These are phyloP conservation scores for Notarius quadriscutis DNA, from an alignment of 2,113 vertebrate genomes.

Conservation along the genomic window DNA sequence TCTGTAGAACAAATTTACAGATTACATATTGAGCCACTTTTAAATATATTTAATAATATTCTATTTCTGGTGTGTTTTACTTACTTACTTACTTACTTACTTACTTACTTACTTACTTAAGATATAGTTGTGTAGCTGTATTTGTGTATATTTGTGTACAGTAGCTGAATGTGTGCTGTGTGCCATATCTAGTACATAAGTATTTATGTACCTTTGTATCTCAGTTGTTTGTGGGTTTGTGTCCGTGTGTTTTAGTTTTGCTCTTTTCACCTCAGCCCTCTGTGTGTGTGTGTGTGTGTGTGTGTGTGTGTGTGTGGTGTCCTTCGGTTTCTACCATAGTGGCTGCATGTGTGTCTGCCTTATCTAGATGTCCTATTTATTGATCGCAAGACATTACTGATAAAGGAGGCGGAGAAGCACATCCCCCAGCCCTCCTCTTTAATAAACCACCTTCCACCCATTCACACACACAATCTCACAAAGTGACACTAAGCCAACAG, in stretches of 20 bases:
- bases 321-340: slow-evolving; percentile 58
- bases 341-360: slow-evolving; percentile 59
- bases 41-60: background rate
- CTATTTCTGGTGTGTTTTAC: background rate
- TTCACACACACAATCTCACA: slow-evolving; percentile 30
- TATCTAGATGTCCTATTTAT: slow-evolving; percentile 77
- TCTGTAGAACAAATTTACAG: slow-evolving; percentile 5
- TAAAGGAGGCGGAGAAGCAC: slow-evolving; percentile 67
- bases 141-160: background rate
- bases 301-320: slow-evolving; percentile 27
- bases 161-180: background rate
- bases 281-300: slow-evolving; percentile 5
- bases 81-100: too few relatives aligned
- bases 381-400: slow-evolving; percentile 69
- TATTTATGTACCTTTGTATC: too few relatives aligned
- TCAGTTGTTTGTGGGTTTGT: background rate
- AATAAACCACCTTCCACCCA: slow-evolving; percentile 21
- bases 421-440: slow-evolving; percentile 27
- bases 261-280: background rate
- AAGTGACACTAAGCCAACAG: slow-evolving; percentile 26
- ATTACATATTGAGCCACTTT: background rate
- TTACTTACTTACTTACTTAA: background rate
- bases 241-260: background rate
- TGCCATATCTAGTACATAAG: too few relatives aligned
- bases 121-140: background rate